Evolutionary conservation across 2,797 vertebrate genomes (phyloP), one percentile per base, ranked within the genome.

Genomic region (Eremophila alpestris): DNA sequence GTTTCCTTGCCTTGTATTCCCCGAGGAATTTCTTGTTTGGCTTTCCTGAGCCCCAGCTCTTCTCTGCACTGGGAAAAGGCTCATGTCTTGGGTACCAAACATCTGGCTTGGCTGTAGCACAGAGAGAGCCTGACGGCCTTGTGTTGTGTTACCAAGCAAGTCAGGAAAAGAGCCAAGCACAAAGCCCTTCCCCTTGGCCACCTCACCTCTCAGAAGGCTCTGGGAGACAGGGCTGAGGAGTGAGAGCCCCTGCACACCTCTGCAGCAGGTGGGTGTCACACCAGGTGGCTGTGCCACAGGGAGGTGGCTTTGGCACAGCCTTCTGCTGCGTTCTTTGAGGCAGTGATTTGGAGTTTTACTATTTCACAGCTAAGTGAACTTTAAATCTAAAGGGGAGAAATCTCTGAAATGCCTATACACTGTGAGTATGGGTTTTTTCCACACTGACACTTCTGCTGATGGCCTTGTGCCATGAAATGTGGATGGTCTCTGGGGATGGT

Each of bases 221-320:
- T 36, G 65, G 16, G 11, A 2, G 1, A 9, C 32, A 32, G 1
- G 2, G 48, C 41, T n/a, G 68, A 67, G n/a, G 26, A 63, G 11
- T 0, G 0, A 71, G n/a, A 6, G 11, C 17, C 29, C 34, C 52
- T 29, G 62, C 60, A 45, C 26, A 22, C 13, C 27, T 26, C 45
- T 13, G 1, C 70, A 55, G 54, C 20, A 67, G 54, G 43, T 7
- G 10, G 5, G 11, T 22, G 17, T 21, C 23, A 12, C 16, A 19
- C 4, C 1, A 10, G 45, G 2, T 7, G 38, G 34, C 24, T 0
- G 0, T 32, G 43, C 32, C 70, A n/a, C 40, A 46, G 63, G 32
- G 21, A 22, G 8, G 27, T 21, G 36, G n/a, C 71, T 16, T 0
- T 10, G 43, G 34, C 73, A 54, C 60, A 38, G 12, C 21, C 14